Evolutionary conservation across 64 coral and sea anemone genomes (phyloP).

Genomic region (Platygyra sinensis): DNA sequence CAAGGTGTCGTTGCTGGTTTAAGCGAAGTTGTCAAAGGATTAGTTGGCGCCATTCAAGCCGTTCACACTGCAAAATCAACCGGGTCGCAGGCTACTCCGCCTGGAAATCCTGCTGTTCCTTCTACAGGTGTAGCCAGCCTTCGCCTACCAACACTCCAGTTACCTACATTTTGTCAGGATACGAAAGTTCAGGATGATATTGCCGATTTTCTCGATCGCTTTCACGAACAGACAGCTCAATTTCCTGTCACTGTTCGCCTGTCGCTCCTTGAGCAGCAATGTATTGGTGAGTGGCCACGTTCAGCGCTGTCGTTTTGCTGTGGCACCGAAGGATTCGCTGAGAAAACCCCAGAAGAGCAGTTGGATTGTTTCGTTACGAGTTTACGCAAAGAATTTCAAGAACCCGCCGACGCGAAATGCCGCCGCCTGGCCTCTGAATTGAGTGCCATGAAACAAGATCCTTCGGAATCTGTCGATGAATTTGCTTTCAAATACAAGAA

Average conservation of each 20-base stretch:
- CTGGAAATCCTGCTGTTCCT: too few species aligned
- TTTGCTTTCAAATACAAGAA: slow-evolving; percentile 30
- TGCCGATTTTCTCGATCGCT: slow-evolving; percentile 10
- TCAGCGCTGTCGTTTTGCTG: slow-evolving; percentile 24
- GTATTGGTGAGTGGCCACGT: slow-evolving; percentile 43
- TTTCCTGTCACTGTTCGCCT: slow-evolving; percentile 2
- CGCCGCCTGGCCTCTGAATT: neutral
- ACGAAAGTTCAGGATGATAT: neutral
- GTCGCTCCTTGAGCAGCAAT: too few species aligned
- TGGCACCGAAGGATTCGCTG: neutral
- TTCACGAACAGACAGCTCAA: slow-evolving; percentile 34
- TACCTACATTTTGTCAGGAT: slow-evolving; percentile 26
- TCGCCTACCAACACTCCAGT: slow-evolving; percentile 23
- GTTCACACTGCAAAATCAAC: too few species aligned
- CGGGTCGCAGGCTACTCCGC: too few species aligned
- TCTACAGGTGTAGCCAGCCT: neutral
- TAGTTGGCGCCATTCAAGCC: too few species aligned
- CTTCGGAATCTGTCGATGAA: too few species aligned
- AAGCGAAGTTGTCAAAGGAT: too few species aligned
- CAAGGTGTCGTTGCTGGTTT: too few species aligned
- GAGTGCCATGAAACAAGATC: slow-evolving; percentile 15
- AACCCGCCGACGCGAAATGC: slow-evolving; percentile 33
- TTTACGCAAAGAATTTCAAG: slow-evolving; percentile 21
- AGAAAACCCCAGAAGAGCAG: slow-evolving; percentile 4
- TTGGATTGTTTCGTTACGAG: neutral